Conservation (phyloP, 2,113 vertebrate genomes). For the Stigmatopora nigra region DNA sequence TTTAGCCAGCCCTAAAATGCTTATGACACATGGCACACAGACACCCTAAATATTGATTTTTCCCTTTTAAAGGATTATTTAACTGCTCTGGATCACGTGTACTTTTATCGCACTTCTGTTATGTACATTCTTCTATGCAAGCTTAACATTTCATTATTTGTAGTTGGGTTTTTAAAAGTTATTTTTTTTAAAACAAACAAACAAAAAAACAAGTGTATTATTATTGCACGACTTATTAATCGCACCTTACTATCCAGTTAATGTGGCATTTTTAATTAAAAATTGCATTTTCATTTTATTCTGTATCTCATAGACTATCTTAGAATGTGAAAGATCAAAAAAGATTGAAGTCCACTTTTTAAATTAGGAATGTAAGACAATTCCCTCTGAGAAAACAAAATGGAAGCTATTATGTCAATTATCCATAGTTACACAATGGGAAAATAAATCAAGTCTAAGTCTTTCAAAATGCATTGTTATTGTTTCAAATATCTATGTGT, state of each 20-base stretch:
- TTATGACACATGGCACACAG: not conserved
- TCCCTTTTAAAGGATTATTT: not conserved
- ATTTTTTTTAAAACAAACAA: constrained; percentile 1
- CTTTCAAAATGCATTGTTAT: constrained; percentile 43
- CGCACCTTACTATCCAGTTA: not conserved
- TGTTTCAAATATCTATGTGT: constrained; percentile 28
- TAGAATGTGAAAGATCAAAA: not conserved
- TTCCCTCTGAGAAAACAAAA: constrained; percentile 58
- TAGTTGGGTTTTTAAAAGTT: not conserved
- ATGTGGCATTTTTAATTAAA: constrained; percentile 8
- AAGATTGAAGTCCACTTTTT: constrained; percentile 54
- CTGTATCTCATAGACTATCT: constrained; percentile 2
- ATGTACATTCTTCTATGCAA: not conserved
- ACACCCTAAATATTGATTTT: not conserved
- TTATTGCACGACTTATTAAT: not conserved
- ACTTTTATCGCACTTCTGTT: not conserved
- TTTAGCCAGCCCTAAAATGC: not conserved
- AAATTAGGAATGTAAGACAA: constrained; percentile 73
- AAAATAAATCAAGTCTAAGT: constrained; percentile 66
- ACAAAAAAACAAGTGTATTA: not conserved
- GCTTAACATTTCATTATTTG: not conserved
- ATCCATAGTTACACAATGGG: constrained; percentile 65
- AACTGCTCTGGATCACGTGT: not conserved
- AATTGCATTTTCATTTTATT: not conserved
- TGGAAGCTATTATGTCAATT: constrained; percentile 32